Evolutionary conservation across 2,888 invertebrate genomes (phyloP).

Genomic region (Sympetrum striolatum): DNA sequence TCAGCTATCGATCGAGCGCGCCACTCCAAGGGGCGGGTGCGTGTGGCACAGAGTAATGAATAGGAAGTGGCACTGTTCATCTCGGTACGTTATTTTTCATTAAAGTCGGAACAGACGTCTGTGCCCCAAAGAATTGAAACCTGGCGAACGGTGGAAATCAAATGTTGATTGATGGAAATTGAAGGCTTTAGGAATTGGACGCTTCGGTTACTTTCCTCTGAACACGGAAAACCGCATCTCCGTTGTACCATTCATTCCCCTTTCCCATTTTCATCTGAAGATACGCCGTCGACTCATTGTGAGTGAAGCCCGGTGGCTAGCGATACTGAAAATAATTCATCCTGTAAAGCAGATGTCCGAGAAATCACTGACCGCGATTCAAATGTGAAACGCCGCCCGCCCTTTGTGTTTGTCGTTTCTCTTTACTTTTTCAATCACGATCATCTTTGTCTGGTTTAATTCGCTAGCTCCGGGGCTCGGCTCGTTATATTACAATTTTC

Average conservation of each 20-base stretch:
- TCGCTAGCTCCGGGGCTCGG: no score
- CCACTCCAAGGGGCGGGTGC: constrained; percentile 15
- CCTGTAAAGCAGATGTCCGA: not conserved
- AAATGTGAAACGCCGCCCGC: not conserved
- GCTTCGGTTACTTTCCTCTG: not conserved
- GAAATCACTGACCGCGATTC: not conserved
- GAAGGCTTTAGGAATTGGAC: not conserved
- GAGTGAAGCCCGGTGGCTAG: not conserved
- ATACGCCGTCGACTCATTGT: not conserved
- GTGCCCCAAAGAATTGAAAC: not conserved
- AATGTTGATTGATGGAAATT: not conserved
- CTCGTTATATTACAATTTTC: not conserved
- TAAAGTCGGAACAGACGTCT: not conserved
- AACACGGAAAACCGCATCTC: not conserved
- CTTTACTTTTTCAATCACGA: not conserved
- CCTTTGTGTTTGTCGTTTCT: not conserved
- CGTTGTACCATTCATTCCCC: not conserved
- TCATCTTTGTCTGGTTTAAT: no score
- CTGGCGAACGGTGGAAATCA: not conserved
- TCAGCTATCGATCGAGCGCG: not conserved
- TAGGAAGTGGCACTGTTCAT: not conserved
- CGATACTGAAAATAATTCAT: not conserved
- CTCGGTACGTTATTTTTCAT: not conserved
- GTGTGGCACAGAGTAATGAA: not conserved
- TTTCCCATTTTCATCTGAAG: not conserved